A percentile compares a stretch with the other conserved stretches of the same genome.
Evolutionary conservation across 2,113 vertebrate genomes (phyloP).

Genomic region (Actenoides hombroni): DNA sequence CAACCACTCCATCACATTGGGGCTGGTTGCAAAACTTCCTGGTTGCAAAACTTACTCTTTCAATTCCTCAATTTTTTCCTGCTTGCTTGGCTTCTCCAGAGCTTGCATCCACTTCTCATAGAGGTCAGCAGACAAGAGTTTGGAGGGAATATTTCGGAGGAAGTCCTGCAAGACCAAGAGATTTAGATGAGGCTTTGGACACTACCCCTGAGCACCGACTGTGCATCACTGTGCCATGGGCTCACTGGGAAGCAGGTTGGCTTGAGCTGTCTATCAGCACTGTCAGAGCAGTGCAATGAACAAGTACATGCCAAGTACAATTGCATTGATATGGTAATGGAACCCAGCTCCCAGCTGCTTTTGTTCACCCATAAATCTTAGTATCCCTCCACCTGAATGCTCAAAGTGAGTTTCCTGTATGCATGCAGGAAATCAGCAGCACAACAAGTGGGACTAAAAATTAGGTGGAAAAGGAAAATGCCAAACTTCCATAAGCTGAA

Average conservation of each 20-base stretch:
- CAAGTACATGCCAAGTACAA: background rate
- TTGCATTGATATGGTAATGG: background rate
- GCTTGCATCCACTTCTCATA: slow-evolving; percentile 86
- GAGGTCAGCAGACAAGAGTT: slow-evolving; percentile 82
- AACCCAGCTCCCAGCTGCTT: background rate
- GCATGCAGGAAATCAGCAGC: background rate
- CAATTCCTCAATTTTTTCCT: slow-evolving; percentile 77
- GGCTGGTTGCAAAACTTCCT: slow-evolving; percentile 64
- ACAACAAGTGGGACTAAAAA: background rate
- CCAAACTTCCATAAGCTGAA: background rate
- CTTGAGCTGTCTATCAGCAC: background rate
- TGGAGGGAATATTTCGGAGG: slow-evolving; percentile 88
- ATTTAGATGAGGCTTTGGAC: background rate
- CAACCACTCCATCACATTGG: background rate
- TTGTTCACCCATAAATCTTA: background rate
- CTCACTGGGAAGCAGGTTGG: background rate
- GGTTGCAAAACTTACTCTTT: slow-evolving; percentile 78
- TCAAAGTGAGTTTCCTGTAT: background rate
- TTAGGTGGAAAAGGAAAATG: background rate
- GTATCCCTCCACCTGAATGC: background rate
- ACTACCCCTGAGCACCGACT: background rate
- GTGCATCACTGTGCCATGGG: background rate
- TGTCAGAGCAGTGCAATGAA: background rate
- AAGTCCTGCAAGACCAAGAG: slow-evolving; percentile 81
- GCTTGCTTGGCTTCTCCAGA: slow-evolving; percentile 72